A percentile compares a stretch with the other conserved stretches of the same genome.
Conservation (phyloP, 2,888 invertebrate genomes). For the Agriopis aurantiaria region DNA sequence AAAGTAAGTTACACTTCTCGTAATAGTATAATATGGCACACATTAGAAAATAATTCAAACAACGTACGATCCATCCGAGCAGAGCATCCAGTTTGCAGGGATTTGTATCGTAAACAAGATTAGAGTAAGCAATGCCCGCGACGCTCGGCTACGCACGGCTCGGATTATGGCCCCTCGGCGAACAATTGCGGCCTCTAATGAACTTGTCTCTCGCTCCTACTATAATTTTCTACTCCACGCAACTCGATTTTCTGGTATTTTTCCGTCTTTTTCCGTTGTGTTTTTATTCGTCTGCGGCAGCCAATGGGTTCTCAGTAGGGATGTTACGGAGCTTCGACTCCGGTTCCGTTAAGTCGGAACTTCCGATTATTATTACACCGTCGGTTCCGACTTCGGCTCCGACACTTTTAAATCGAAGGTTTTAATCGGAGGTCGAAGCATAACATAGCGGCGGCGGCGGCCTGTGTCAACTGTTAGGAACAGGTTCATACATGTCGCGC, state of each 20-base stretch:
- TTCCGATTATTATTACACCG: too few relatives aligned
- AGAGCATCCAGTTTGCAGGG: conserved; percentile 62
- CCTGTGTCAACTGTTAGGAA: too few relatives aligned
- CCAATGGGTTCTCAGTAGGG: background rate
- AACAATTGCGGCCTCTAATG: conserved; percentile 65
- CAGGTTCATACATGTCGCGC: too few relatives aligned
- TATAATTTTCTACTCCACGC: conserved; percentile 50
- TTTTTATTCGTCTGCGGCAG: conserved; percentile 19
- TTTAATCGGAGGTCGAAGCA: too few relatives aligned
- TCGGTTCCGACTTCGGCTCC: too few relatives aligned
- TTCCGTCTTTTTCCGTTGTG: conserved; percentile 27
- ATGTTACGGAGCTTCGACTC: too few relatives aligned
- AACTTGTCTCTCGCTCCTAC: conserved; percentile 59
- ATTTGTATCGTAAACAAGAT: conserved; percentile 73
- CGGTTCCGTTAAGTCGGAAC: too few relatives aligned
- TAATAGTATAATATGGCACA: too few relatives aligned
- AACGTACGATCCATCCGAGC: conserved; percentile 23
- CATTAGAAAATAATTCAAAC: conserved; percentile 6
- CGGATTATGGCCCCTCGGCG: conserved; percentile 61
- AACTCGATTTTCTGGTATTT: conserved; percentile 32
- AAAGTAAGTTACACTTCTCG: too few relatives aligned
- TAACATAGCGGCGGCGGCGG: too few relatives aligned
- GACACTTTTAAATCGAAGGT: too few relatives aligned
- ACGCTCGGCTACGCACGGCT: conserved; percentile 55
- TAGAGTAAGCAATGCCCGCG: conserved; percentile 61